phyloP scores from a whole-genome alignment of 2,797 vertebrate species.

The Onychomys torridus region DNA sequence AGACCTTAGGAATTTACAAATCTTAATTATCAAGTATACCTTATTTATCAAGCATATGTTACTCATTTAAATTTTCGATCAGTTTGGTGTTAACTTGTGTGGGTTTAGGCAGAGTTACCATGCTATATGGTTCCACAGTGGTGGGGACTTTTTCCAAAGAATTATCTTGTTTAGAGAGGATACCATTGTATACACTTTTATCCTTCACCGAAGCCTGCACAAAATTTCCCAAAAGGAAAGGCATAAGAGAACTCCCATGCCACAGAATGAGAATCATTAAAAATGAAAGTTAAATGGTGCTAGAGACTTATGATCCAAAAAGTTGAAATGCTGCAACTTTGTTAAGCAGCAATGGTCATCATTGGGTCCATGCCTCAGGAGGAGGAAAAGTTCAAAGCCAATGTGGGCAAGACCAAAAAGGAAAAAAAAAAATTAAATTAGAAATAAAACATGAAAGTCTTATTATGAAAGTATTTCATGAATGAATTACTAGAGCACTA shows the following conservation, averaged over 20 bases:
- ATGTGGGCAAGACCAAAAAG: neutral
- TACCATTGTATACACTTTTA: neutral
- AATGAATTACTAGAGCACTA: neutral
- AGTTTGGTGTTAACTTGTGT: neutral
- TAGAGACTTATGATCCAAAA: neutral
- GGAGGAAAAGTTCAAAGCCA: neutral
- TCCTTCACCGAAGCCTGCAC: neutral
- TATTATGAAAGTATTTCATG: neutral
- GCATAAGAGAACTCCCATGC: neutral
- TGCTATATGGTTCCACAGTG: neutral
- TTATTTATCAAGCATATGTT: neutral
- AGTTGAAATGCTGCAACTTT: neutral
- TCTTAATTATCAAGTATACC: too few species aligned
- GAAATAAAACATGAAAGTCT: neutral
- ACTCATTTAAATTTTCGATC: neutral
- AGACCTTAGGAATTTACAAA: neutral
- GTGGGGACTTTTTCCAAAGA: neutral
- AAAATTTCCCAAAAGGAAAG: neutral
- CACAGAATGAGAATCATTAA: neutral
- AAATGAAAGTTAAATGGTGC: neutral
- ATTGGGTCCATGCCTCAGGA: neutral
- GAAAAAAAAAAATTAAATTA: neutral
- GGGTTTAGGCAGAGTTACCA: neutral
- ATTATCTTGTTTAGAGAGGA: neutral
- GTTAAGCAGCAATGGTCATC: neutral